Evolutionary conservation across 23 tunicate species (phyloP), one percentile per base, ranked within the genome.

Genomic region (Corella eumyota): DNA sequence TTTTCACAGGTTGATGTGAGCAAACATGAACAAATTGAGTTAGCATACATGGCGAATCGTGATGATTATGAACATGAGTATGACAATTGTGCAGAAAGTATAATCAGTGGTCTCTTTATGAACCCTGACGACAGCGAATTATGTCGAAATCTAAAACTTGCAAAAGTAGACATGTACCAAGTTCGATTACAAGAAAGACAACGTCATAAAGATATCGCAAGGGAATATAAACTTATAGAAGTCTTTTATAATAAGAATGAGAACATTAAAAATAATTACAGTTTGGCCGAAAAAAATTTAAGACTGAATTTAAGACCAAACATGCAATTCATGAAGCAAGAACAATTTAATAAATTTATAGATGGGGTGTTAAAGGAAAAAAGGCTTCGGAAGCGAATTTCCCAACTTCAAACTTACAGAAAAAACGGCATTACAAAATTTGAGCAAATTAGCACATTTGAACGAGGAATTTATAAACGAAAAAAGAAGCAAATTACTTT

Each of bases 1-100:
- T 9, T 40, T 9, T 9, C 48, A 15, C 11, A 40, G 15, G n/a
- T n/a, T n/a, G n/a, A 71, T 27, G 57, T 72, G n/a, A 73, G 68
- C 52, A 86, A 77, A 72, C 56, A 56, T 21, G 63, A 88, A 40
- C 81, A 64, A 34, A 54, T 58, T 26, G 73, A 88, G 31, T 35
- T 88, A n/a, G 96, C 96, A 34, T 88, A 72, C 68, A 88, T 88
- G 96, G 88, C 96, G 19, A 49, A 64, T 22, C 64, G 96, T 32
- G 96, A 88, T 50, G 96, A 88, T 62, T 88, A 40, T 58, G 96
- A 88, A 62, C 58, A 74, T 33, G 96, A 88, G 56, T 74, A 45
- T 68, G 88, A 88, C 40, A 88, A 88, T 51, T 88, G 79, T 2
- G 96, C 96, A 23, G 96, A 88, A 68, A 37, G 48, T 55, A 29